Base-by-base conservation (phyloP, 2,113 vertebrate genomes). In the Pachyramphus minor region DNA sequence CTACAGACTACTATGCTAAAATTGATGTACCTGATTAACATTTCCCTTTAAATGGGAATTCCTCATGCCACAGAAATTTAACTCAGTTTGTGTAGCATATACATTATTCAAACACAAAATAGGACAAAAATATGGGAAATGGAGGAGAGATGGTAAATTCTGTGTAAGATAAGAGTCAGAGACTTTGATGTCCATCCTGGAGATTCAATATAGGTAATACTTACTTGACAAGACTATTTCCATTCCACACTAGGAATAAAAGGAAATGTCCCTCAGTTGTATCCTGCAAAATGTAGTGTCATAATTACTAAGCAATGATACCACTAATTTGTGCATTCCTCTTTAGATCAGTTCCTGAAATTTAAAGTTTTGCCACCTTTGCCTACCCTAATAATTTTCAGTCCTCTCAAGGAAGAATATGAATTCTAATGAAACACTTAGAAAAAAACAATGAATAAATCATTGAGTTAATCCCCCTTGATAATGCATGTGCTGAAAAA, bases 401-500 rank as follows among this genome's bases (percentile, higher is more conserved):
- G 41, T 68, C 41, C 23, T 72, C 50, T 72, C 56, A 47, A 81
- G 63, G 63, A 95, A 72, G 77, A 92, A 87, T 41, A 80, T 30
- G 59, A 97, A 97, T 96, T 94, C 37, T 87, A 95, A 89, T 74
- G 41, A 92, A 93, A 86, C 39, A 77, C 47, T 95, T 95, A 20
- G 52, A 97, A 96, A 96, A 60, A 82, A 58, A 71, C 21, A 88
- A 75, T 75, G 63, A 93, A 88, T 95, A 89, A 91, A 94, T 72
- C 47, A 90, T 91, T 72, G 45, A 84, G 33, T 47, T 95, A 97
- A 84, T 92, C 68, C 22, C 76, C 82, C 64, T 78, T 84, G 68
- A 84, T 58, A 93, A 79, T 42, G 8, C 39, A 67, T 52, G 56
- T 80, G 16, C 49, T 23, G 16, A 94, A 83, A 94, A 94, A 69